Conservation (phyloP, 2,113 vertebrate genomes). For the Enhydra lutris region DNA sequence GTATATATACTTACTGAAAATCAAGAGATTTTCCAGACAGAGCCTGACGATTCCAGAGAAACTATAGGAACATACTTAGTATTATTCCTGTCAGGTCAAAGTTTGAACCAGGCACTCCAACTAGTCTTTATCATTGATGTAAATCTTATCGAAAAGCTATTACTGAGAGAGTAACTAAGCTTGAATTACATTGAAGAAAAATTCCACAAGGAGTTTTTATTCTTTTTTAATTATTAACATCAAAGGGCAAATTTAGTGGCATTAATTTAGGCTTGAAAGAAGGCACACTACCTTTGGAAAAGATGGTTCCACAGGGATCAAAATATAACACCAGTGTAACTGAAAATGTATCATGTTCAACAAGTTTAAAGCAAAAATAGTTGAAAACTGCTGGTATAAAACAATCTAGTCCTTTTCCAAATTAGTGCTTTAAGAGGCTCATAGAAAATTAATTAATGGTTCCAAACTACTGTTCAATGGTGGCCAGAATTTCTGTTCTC, state of each 20-base stretch:
- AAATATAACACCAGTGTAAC: conserved; percentile 45
- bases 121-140: neutral
- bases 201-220: conserved; percentile 54
- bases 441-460: neutral
- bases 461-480: neutral
- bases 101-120: neutral
- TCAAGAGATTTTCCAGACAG: neutral
- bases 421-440: neutral
- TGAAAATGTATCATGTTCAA: conserved; percentile 22
- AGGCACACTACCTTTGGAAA: conserved; percentile 46
- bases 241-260: conserved; percentile 58
- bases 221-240: conserved; percentile 74
- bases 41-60: neutral
- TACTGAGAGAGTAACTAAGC: conserved; percentile 16
- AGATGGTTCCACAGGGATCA: conserved; percentile 13
- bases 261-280: conserved; percentile 67
- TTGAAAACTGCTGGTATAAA: neutral
- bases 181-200: conserved; percentile 1
- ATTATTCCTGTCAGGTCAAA: neutral
- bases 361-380: conserved; percentile 17
- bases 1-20: neutral
- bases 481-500: conserved; percentile 12
- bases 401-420: neutral
- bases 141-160: neutral
- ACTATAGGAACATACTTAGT: neutral